These are phyloP conservation scores for Petrocephalus microphthalmus DNA, from an alignment of 2,113 vertebrate species.

Conservation along the genomic window DNA sequence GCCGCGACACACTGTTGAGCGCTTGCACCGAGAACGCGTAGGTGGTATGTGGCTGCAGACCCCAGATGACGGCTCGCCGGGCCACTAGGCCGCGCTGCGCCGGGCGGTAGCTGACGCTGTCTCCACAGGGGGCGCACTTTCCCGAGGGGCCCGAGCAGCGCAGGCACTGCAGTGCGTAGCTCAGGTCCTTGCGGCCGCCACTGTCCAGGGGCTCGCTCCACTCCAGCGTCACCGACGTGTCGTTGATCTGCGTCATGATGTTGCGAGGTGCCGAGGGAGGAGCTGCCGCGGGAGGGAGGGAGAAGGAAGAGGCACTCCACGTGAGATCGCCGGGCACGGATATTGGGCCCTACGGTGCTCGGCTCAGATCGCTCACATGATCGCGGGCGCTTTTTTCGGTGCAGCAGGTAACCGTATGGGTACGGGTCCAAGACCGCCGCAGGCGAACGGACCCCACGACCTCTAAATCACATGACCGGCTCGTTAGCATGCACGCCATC, in stretches of 20 bases:
- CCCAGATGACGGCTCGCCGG: conserved; percentile 59
- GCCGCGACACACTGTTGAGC: conserved; percentile 62
- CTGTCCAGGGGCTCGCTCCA: conserved; percentile 75
- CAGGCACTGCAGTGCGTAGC: conserved; percentile 58
- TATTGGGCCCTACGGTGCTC: not conserved
- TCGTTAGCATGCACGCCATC: not conserved
- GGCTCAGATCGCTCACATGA: not conserved
- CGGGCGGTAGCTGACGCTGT: conserved; percentile 58
- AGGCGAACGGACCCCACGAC: not conserved
- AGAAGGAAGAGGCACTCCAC: not conserved
- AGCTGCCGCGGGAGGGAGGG: conserved; percentile 39
- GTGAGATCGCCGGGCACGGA: not conserved
- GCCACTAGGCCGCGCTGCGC: conserved; percentile 45
- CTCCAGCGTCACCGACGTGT: conserved; percentile 65
- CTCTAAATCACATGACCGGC: not conserved
- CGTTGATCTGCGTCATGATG: conserved; percentile 66
- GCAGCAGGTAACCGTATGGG: not conserved
- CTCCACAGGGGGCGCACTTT: conserved; percentile 56
- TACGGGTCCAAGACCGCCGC: not conserved
- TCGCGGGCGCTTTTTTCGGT: not conserved
- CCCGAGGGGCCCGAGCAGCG: conserved; percentile 43
- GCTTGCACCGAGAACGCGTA: conserved; percentile 71
- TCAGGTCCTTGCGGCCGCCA: conserved; percentile 65
- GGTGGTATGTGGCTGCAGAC: conserved; percentile 65
- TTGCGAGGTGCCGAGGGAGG: conserved; percentile 69